Evolutionary conservation across 1,140 invertebrate genomes (phyloP).

Genomic region (Zaprionus ornatus): DNA sequence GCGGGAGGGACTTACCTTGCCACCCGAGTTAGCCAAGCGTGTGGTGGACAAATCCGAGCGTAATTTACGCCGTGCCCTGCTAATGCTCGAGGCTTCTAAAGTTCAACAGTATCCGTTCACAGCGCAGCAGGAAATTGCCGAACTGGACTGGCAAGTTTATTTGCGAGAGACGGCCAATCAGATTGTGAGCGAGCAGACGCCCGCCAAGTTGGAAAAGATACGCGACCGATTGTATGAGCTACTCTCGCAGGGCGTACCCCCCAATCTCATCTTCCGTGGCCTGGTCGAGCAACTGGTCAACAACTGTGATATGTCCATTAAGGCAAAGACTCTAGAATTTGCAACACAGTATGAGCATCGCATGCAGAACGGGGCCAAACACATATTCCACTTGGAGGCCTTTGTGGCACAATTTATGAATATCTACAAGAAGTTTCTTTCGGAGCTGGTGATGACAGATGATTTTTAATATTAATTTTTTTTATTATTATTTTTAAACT

Average conservation of each 20-base stretch:
- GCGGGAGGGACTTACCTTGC: constrained; percentile 93
- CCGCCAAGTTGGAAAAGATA: constrained; percentile 93
- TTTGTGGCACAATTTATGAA: constrained; percentile 98
- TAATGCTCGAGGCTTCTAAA: constrained; percentile 97
- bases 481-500: constrained; percentile 23
- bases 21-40: constrained; percentile 90
- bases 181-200: constrained; percentile 95
- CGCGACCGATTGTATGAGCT: constrained; percentile 96
- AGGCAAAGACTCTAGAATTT: constrained; percentile 91
- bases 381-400: constrained; percentile 98
- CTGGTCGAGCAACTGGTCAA: constrained; percentile 93
- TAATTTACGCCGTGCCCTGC: constrained; percentile 96
- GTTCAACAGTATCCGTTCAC: constrained; percentile 96
- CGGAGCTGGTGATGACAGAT: constrained; percentile 86
- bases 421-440: constrained; percentile 94
- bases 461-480: constrained; percentile 62
- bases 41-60: constrained; percentile 93
- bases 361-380: constrained; percentile 94
- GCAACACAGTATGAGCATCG: constrained; percentile 96
- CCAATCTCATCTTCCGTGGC: constrained; percentile 96
- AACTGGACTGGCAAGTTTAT: constrained; percentile 97
- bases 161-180: constrained; percentile 94
- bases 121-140: constrained; percentile 91
- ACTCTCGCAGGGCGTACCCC: constrained; percentile 96
- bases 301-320: constrained; percentile 95